Percentiles rank a stretch among this genome's conserved stretches.
Evolutionary conservation across 2,113 vertebrate genomes (phyloP).

Genomic region (Apteryx mantelli): DNA sequence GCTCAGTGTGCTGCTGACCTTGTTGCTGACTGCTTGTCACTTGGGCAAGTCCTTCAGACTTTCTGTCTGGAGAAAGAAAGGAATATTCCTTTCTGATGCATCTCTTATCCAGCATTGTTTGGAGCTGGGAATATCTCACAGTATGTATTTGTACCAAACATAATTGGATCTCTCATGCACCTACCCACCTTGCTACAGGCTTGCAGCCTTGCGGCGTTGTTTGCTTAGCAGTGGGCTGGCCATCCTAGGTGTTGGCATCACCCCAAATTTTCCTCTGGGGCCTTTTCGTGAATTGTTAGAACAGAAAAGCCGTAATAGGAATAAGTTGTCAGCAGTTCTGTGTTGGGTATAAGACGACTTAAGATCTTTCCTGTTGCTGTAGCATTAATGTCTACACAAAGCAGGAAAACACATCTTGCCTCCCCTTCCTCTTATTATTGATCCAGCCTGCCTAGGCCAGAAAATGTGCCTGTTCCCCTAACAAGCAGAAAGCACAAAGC

Average conservation of each 20-base stretch:
- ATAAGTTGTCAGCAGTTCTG: not conserved
- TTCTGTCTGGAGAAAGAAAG: not conserved
- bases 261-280: not conserved
- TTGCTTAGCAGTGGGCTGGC: rapidly evolving
- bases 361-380: not conserved
- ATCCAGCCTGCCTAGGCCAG: not conserved
- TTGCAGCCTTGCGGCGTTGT: not conserved
- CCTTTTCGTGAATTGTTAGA: not conserved
- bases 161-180: not conserved
- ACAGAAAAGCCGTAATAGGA: not conserved
- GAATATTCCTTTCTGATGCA: not conserved
- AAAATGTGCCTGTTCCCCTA: not conserved
- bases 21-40: not conserved
- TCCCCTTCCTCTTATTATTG: not conserved
- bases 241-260: not conserved
- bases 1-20: not conserved
- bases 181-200: not conserved
- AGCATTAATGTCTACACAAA: not conserved
- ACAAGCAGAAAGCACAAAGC: not conserved
- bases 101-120: not conserved
- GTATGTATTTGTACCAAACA: not conserved
- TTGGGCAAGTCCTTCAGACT: not conserved
- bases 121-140: not conserved
- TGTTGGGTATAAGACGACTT: not conserved
- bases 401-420: not conserved